Evolutionary conservation across 2,888 invertebrate species (phyloP), one percentile per base, ranked within the genome.

Genomic region (Amphiduros pacificus): DNA sequence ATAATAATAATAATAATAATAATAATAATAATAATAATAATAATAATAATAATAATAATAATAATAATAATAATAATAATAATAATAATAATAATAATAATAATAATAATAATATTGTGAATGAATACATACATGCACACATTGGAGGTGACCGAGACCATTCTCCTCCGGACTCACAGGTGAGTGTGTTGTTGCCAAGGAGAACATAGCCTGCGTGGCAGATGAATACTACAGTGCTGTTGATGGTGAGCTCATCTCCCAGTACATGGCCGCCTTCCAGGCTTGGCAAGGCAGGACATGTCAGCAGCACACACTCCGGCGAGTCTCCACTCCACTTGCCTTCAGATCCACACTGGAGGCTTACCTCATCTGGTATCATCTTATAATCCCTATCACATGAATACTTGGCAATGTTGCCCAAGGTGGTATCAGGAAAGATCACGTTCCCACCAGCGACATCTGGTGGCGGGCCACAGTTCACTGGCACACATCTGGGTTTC

Each of bases 241-340:
- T 44, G 44, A 44, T 20, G 5, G 44, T 44, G 44, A 44, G n/a
- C 20, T 44, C n/a, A n/a, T 44, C 44, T 17, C 44, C 66, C 2
- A 29, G 28, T 17, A 61, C 53, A 24, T 49, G 31, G 31, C 28
- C 31, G 9, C 66, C 66, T 40, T 67, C 20, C 11, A 62, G 52
- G 29, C 20, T 28, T 27, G 11, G 26, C 1, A 68, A 67, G 2
- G 63, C 68, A 0, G 69, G 65, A 67, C 74, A 74, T 14, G 67
- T 64, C 4, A 75, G 64, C 22, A 60, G 62, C 51, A 70, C 66
- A 70, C 82, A 82, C 0, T 55, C 29, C 2, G 79, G 77, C 5
- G 64, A 59, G 11, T 66, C 48, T 2, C 71, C 70, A 56, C 73
- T 72, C 82, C 81, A 82, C 0, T 56, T 61, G n/a, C 75, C 77